Conservation (phyloP, 2,797 vertebrate genomes). For the Coccyzus lansbergi region DNA sequence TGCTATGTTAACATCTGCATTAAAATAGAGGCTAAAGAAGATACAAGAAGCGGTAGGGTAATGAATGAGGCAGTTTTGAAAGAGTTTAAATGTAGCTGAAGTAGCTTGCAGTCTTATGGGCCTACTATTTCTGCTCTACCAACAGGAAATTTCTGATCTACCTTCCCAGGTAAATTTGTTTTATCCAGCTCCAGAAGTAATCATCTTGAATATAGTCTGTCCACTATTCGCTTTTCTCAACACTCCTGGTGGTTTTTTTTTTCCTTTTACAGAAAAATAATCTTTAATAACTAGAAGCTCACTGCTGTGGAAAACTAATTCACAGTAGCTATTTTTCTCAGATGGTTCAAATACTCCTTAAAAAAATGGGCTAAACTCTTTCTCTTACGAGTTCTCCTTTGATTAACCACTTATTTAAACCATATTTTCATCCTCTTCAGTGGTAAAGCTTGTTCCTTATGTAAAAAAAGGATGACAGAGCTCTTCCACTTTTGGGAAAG, state of each 20-base stretch:
- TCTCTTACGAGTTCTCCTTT: slow-evolving; percentile 14
- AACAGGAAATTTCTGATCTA: not conserved
- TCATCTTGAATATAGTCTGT: not conserved
- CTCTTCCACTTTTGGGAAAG: slow-evolving; percentile 39
- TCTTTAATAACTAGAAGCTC: not conserved
- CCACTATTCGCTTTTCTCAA: not conserved
- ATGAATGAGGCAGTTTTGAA: not conserved
- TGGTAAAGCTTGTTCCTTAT: not conserved
- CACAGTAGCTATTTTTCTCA: slow-evolving; percentile 1
- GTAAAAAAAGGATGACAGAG: slow-evolving; percentile 18
- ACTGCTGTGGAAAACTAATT: slow-evolving; percentile 13
- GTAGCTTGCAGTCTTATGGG: not conserved
- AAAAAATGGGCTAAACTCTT: not conserved
- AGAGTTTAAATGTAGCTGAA: not conserved
- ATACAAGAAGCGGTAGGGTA: not conserved
- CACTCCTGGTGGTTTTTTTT: not conserved
- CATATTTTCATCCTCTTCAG: not conserved
- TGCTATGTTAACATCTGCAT: not conserved
- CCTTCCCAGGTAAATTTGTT: not conserved
- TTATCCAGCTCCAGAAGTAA: not conserved
- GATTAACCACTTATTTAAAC: slow-evolving; percentile 39
- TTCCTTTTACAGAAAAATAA: not conserved
- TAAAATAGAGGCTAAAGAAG: not conserved
- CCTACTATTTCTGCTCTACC: not conserved
- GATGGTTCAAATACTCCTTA: not conserved